Percentiles rank a stretch among this genome's conserved stretches.
Evolutionary conservation across 2,113 vertebrate genomes (phyloP).

Genomic region (Bostrychus sinensis): DNA sequence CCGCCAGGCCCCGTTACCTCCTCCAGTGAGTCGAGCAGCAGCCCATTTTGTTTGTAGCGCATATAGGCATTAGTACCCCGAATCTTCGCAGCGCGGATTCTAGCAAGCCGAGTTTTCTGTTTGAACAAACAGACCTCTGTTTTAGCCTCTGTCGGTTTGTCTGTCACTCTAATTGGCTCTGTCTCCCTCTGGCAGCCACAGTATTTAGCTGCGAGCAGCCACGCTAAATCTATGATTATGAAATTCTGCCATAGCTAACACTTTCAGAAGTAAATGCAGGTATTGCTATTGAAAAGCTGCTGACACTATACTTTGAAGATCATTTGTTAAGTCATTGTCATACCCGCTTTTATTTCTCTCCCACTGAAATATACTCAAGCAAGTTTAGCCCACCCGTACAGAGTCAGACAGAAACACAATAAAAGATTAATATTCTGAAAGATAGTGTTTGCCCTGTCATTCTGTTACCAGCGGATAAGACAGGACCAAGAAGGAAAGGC

Average conservation of each 20-base stretch:
- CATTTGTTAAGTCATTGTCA: constrained; percentile 66
- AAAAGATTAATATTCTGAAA: constrained; percentile 65
- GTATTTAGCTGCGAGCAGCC: constrained; percentile 51
- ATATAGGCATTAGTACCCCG: constrained; percentile 95
- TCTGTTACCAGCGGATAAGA: constrained; percentile 61
- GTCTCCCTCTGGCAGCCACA: constrained; percentile 56
- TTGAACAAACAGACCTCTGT: constrained; percentile 81
- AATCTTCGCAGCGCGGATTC: constrained; percentile 93
- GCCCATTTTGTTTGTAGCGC: constrained; percentile 97
- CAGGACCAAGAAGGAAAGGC: constrained; percentile 46
- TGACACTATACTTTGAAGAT: constrained; percentile 64
- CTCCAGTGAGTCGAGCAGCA: constrained; percentile 89
- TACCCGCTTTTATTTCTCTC: constrained; percentile 36
- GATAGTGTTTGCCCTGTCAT: constrained; percentile 66
- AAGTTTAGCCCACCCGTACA: constrained; percentile 51
- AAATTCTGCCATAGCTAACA: constrained; percentile 65
- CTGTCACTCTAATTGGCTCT: constrained; percentile 66
- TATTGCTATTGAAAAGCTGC: constrained; percentile 63
- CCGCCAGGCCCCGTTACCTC: constrained; percentile 83
- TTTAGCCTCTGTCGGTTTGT: constrained; percentile 73
- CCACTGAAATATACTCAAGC: constrained; percentile 57
- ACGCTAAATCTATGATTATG: constrained; percentile 51
- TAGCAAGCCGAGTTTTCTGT: constrained; percentile 96
- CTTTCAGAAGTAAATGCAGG: constrained; percentile 56
- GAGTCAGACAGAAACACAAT: constrained; percentile 58